Conservation (phyloP, 2,888 invertebrate species). For the Desoria tigrina region DNA sequence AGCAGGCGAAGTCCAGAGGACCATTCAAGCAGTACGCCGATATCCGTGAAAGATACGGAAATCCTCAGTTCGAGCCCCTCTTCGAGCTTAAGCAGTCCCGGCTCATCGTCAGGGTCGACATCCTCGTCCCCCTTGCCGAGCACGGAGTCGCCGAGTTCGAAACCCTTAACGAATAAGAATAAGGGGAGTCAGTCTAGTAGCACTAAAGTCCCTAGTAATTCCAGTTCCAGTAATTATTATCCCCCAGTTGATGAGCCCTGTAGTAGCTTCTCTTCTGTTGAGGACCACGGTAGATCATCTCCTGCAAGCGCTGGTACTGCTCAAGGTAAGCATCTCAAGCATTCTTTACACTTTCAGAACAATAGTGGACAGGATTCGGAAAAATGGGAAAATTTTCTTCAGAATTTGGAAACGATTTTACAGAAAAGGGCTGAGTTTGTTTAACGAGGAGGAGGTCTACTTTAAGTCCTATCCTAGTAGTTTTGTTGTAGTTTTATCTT, state of each 20-base stretch:
- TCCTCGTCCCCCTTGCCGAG: conserved; percentile 45
- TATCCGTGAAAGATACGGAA: conserved; percentile 34
- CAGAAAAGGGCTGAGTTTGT: conserved; percentile 51
- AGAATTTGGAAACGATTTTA: conserved; percentile 48
- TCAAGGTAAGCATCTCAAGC: conserved; percentile 49
- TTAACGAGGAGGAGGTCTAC: conserved; percentile 22
- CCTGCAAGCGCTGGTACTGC: conserved; percentile 41
- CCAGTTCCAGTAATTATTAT: conserved; percentile 28
- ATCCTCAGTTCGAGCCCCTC: conserved; percentile 40
- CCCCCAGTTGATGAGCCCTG: conserved; percentile 5
- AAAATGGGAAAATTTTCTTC: conserved; percentile 48
- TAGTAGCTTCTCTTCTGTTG: conserved; percentile 29
- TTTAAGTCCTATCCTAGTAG: background rate
- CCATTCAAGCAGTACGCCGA: conserved; percentile 8
- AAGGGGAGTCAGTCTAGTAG: conserved; percentile 34
- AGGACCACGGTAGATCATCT: conserved; percentile 36
- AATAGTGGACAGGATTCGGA: conserved; percentile 32
- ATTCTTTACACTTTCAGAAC: conserved; percentile 32
- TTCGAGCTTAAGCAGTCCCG: conserved; percentile 45
- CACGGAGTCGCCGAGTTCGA: conserved; percentile 12
- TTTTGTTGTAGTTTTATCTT: background rate
- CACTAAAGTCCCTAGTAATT: conserved; percentile 33
- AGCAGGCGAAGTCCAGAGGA: no score
- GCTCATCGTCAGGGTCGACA: conserved; percentile 36
- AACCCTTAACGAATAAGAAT: conserved; percentile 9